A percentile compares a stretch with the other conserved stretches of the same genome.
phyloP scores from a whole-genome alignment of 2,888 invertebrate genomes.

The Drosophila dives region DNA sequence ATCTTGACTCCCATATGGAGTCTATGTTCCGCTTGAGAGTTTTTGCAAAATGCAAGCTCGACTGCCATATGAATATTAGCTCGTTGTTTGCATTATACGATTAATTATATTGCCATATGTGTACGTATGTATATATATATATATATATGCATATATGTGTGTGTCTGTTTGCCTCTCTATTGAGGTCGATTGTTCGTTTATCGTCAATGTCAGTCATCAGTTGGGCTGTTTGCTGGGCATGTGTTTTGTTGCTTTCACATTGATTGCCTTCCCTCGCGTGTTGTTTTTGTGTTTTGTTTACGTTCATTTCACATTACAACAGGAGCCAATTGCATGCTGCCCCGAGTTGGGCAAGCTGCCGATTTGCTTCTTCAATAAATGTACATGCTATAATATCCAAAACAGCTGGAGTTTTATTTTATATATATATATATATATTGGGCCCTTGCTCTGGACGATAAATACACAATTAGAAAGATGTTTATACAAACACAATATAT shows the following conservation, averaged over 20 bases:
- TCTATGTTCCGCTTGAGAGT: not conserved
- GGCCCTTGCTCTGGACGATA: slow-evolving; percentile 30
- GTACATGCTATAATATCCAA: slow-evolving; percentile 40
- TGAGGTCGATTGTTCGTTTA: slow-evolving; percentile 76
- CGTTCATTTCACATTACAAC: slow-evolving; percentile 37
- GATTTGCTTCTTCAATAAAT: slow-evolving; percentile 25
- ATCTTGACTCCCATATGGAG: not conserved
- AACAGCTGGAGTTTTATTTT: slow-evolving; percentile 44
- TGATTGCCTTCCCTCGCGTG: slow-evolving; percentile 46
- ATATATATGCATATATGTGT: not conserved
- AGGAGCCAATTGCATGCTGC: slow-evolving; percentile 22
- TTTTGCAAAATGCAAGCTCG: not conserved
- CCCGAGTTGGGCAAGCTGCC: slow-evolving; percentile 12
- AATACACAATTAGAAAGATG: slow-evolving; percentile 44
- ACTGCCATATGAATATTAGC: not conserved
- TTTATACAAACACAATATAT: slow-evolving; percentile 35
- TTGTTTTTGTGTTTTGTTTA: slow-evolving; percentile 48
- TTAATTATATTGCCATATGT: not conserved
- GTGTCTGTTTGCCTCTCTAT: slow-evolving; percentile 50
- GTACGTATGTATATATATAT: not conserved
- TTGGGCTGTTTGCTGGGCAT: slow-evolving; percentile 51
- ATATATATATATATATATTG: not conserved
- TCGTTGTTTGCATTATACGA: not conserved
- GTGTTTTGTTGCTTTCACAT: slow-evolving; percentile 72
- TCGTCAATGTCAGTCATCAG: slow-evolving; percentile 75